These are phyloP conservation scores for Hippocampus abdominalis DNA, from an alignment of 2,113 vertebrate species.

Conservation along the genomic window DNA sequence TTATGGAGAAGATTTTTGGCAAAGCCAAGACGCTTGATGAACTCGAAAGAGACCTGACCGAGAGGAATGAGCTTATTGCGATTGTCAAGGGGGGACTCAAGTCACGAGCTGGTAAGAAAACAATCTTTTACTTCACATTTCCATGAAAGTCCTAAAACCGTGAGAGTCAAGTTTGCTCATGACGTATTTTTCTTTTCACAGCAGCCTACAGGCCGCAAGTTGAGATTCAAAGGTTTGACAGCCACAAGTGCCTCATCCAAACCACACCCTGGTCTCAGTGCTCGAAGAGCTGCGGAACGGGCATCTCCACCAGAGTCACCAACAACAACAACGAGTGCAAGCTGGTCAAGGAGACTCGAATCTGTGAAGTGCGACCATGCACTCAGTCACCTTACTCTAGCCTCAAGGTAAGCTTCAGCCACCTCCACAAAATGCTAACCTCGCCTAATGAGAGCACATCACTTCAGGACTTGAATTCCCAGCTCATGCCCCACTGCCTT, in stretches of 20 bases:
- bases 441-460: background rate
- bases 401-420: slow-evolving; percentile 82
- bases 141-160: background rate
- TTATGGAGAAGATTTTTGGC: slow-evolving; percentile 75
- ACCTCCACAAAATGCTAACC: background rate
- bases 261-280: slow-evolving; percentile 97
- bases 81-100: slow-evolving; percentile 84
- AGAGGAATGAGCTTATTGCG: slow-evolving; percentile 89
- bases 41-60: slow-evolving; percentile 83
- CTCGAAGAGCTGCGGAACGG: slow-evolving; percentile 93
- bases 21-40: slow-evolving; percentile 76
- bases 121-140: background rate
- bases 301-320: slow-evolving; percentile 94
- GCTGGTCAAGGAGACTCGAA: slow-evolving; percentile 88
- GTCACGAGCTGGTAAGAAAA: slow-evolving; percentile 85
- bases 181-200: slow-evolving; percentile 14
- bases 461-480: background rate
- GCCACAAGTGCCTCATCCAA: slow-evolving; percentile 90
- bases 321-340: slow-evolving; percentile 92
- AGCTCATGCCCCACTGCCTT: slow-evolving; percentile 28
- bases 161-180: slow-evolving; percentile 17
- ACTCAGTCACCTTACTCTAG: slow-evolving; percentile 81
- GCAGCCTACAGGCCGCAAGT: slow-evolving; percentile 68
- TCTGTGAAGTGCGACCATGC: slow-evolving; percentile 95
- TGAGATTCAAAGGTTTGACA: slow-evolving; percentile 80